Conservation (phyloP, 2,888 invertebrate species). For the Epinotia ramella region DNA sequence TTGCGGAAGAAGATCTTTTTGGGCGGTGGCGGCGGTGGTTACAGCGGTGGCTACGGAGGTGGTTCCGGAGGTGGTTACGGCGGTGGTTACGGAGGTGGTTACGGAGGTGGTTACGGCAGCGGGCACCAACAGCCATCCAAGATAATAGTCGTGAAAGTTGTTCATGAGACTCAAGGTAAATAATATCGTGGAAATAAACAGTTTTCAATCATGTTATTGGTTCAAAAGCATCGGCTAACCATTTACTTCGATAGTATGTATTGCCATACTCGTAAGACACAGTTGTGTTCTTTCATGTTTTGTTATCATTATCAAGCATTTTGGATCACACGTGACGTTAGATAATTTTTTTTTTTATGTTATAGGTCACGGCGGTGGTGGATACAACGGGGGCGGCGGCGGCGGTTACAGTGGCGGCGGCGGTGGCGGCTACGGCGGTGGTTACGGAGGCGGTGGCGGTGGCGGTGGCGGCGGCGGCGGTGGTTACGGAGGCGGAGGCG, state of each 20-base stretch:
- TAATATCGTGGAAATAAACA: conserved; percentile 28
- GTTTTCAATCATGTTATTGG: too few species aligned
- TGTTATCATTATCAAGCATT: not conserved
- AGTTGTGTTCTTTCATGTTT: not conserved
- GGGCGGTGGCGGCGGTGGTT: conserved; percentile 52
- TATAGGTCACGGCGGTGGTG: conserved; percentile 17
- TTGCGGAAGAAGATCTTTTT: conserved; percentile 58
- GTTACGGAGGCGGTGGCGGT: conserved; percentile 24
- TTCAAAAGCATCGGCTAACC: too few species aligned
- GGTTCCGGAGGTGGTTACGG: conserved; percentile 56
- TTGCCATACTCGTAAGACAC: too few species aligned
- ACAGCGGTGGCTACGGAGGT: conserved; percentile 52
- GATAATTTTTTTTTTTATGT: not conserved
- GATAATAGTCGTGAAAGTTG: conserved; percentile 62
- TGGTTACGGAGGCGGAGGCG: conserved; percentile 48
- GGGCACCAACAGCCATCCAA: conserved; percentile 59
- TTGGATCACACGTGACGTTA: not conserved
- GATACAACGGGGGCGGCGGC: conserved; percentile 38
- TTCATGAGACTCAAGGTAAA: conserved; percentile 57
- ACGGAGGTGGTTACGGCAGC: conserved; percentile 45
- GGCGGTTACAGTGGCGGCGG: not conserved
- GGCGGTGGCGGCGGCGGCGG: conserved; percentile 46
- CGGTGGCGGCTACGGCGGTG: not conserved
- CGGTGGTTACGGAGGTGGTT: conserved; percentile 53
- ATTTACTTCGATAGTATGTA: too few species aligned